phyloP scores from a whole-genome alignment of 1,140 invertebrate species.

The Physella acuta region DNA sequence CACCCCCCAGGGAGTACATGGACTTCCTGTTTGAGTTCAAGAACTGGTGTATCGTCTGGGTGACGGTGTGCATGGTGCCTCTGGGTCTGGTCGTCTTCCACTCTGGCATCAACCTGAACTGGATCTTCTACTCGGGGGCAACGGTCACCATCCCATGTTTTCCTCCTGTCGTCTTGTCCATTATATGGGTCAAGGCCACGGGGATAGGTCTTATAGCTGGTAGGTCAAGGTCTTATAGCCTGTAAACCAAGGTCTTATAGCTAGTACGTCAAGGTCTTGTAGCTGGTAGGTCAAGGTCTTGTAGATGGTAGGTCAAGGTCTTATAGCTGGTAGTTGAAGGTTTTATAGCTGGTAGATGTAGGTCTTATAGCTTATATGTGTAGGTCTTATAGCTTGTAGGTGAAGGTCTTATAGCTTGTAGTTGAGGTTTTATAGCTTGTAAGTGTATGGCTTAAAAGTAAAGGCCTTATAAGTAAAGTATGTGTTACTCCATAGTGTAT shows the following conservation, averaged over 20 bases:
- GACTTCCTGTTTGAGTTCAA: constrained; percentile 57
- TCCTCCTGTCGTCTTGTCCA: constrained; percentile 51
- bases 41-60: constrained; percentile 56
- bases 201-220: constrained; percentile 49
- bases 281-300: constrained; percentile 41
- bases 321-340: too few species aligned
- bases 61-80: constrained; percentile 50
- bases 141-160: constrained; percentile 54
- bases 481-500: too few species aligned
- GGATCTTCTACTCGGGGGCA: constrained; percentile 54
- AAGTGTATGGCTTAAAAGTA: too few species aligned
- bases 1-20: constrained; percentile 51
- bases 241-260: too few species aligned
- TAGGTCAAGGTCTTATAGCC: too few species aligned
- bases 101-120: constrained; percentile 53
- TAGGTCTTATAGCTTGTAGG: too few species aligned
- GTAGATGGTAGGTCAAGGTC: too few species aligned
- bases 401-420: constrained; percentile 50
- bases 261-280: too few species aligned
- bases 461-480: too few species aligned
- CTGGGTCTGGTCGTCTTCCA: constrained; percentile 50
- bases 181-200: constrained; percentile 54
- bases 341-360: constrained; percentile 43
- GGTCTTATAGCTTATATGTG: too few species aligned
- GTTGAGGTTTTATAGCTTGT: too few species aligned